A percentile compares a stretch with the other conserved stretches of the same genome.
phyloP scores from a whole-genome alignment of 2,113 vertebrate genomes.

The Kobus ellipsiprymnus region DNA sequence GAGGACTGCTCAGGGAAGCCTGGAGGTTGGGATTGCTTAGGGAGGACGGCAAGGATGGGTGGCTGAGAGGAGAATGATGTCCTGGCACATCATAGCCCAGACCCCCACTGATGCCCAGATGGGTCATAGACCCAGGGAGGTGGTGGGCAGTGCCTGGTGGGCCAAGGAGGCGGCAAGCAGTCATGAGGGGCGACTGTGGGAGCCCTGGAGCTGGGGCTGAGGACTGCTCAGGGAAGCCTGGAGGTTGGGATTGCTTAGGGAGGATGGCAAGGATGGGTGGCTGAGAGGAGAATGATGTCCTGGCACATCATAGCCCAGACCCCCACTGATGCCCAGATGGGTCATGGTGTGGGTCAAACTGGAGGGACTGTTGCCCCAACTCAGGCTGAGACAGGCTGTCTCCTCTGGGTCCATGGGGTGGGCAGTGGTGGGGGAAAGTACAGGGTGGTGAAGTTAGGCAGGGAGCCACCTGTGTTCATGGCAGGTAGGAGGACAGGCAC shows the following conservation, averaged over 20 bases:
- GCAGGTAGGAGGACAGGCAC: conserved; percentile 80
- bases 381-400: conserved; percentile 82
- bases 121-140: conserved; percentile 88
- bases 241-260: conserved; percentile 93
- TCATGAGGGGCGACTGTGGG: conserved; percentile 83
- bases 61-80: conserved; percentile 90
- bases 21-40: conserved; percentile 94
- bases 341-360: conserved; percentile 91
- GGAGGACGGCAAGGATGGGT: conserved; percentile 90
- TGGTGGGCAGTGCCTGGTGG: conserved; percentile 82
- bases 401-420: conserved; percentile 91
- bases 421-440: conserved; percentile 92
- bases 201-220: conserved; percentile 88
- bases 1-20: conserved; percentile 88
- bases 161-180: conserved; percentile 84
- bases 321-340: conserved; percentile 86
- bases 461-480: conserved; percentile 89
- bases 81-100: conserved; percentile 64
- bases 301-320: conserved; percentile 55
- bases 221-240: conserved; percentile 90
- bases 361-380: conserved; percentile 89
- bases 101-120: conserved; percentile 85
- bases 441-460: conserved; percentile 92
- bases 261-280: conserved; percentile 90
- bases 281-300: conserved; percentile 88